Percentiles rank a stretch among this genome's conserved stretches.
Conservation (phyloP, 2,113 vertebrate species). For the Nerophis ophidion region DNA sequence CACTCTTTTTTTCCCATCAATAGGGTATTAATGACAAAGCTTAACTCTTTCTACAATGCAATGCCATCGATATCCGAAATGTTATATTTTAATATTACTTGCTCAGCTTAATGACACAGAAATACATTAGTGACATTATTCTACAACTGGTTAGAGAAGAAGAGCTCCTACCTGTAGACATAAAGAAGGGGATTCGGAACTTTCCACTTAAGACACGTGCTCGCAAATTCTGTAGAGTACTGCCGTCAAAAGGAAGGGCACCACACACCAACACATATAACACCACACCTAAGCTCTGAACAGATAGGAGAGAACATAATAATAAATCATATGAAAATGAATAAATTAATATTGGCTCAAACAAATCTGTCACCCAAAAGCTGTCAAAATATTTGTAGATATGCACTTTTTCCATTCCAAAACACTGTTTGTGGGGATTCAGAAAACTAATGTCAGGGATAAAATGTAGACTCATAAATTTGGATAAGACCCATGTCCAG, state of each 20-base stretch:
- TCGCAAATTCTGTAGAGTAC: slow-evolving; percentile 95
- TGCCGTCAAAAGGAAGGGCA: slow-evolving; percentile 94
- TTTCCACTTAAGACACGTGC: slow-evolving; percentile 95
- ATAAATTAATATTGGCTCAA: neutral
- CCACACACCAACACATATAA: slow-evolving; percentile 96
- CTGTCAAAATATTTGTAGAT: no score
- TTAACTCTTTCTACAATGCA: no score
- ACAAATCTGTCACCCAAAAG: neutral
- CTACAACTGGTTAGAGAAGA: neutral
- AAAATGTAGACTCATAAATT: no score
- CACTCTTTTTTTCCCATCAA: no score
- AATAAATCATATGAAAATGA: neutral
- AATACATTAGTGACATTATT: neutral
- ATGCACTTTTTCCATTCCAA: no score
- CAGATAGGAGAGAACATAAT: slow-evolving; percentile 13
- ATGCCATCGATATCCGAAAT: no score
- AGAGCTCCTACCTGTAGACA: slow-evolving; percentile 88
- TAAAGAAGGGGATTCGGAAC: slow-evolving; percentile 98
- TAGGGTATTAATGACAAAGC: no score
- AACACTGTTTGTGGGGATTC: no score
- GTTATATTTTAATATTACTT: neutral
- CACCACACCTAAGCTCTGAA: slow-evolving; percentile 92
- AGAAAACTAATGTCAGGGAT: no score
- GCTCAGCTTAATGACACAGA: neutral
- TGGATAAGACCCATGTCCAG: no score